Base-by-base conservation (phyloP, 2,888 invertebrate species). In the Chrysina gloriosa region DNA sequence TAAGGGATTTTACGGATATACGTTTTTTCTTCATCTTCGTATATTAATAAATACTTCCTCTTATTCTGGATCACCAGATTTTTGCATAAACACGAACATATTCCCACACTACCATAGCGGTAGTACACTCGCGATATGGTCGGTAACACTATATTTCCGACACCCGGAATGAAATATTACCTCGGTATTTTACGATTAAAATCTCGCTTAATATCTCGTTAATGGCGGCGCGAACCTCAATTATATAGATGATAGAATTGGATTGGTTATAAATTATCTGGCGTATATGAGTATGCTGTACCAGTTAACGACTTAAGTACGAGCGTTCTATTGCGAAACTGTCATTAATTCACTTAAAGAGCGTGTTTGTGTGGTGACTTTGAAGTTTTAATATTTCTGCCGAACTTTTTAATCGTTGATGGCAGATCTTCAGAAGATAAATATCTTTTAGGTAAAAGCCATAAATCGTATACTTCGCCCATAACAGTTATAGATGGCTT, bases 231-330 rank as follows among this genome's bases (percentile, higher is more conserved):
- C 58, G 42, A 45, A 42, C 42, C 58, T 61, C 58, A 61, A 42
- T 61, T 61, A 61, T 61, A 27, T 36, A 36, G 58, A 42, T 39
- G 58, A 58, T 61, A 61, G 58, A 61, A 61, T 16, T 42, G 58
- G 58, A 61, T 61, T 42, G 58, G 58, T 61, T 61, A 61, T 61
- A 61, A 61, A 61, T 61, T 61, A 61, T 61, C 58, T 16, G 42
- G 16, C 58, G 27, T 61, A 29, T 58, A 19, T 58, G 42, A 58
- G 58, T 39, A 27, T 25, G 39, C 19, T 61, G 58, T 11, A 19
- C 58, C 42, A 29, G 42, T 61, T 61, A 61, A 61, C 58, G 58
- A 61, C 58, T 61, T 61, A 61, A 61, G 25, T 42, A 16, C 27
- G 58, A 29, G 42, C 25, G 58, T 29, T 42, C 58, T 61, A 42